Evolutionary conservation across 2,888 invertebrate species (phyloP).

Genomic region (Caenorhabditis zanzibari): DNA sequence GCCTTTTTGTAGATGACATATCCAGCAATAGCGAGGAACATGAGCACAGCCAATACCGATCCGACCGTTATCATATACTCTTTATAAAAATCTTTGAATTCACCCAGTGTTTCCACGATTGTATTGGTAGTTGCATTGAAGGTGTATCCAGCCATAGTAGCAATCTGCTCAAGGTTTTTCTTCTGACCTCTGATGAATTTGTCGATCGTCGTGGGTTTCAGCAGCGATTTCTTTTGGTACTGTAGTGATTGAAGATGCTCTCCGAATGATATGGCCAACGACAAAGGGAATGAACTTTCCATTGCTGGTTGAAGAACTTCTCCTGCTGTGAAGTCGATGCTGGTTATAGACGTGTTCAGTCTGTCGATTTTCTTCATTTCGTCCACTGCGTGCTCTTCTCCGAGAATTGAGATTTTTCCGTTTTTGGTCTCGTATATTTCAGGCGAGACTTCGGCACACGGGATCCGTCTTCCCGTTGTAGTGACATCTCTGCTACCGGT

Average conservation of each 20-base stretch:
- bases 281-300: neutral
- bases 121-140: neutral
- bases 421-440: neutral
- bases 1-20: neutral
- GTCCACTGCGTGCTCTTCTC: neutral
- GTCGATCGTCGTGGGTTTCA: conserved; percentile 1
- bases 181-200: neutral
- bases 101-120: neutral
- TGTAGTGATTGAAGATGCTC: neutral
- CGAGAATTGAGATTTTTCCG: neutral
- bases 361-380: neutral
- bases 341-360: neutral
- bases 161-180: neutral
- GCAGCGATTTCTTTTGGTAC: neutral
- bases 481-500: conserved; percentile 2
- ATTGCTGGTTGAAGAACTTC: neutral
- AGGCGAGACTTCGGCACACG: neutral
- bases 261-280: conserved; percentile 2
- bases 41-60: neutral
- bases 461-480: neutral
- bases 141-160: conserved; percentile 1
- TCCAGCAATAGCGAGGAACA: neutral
- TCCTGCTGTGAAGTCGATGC: neutral
- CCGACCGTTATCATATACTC: conserved; percentile 9
- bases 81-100: conserved; percentile 3